These are phyloP conservation scores for Lasiurus borealis DNA, from an alignment of 2,113 vertebrate species.

Conservation along the genomic window DNA sequence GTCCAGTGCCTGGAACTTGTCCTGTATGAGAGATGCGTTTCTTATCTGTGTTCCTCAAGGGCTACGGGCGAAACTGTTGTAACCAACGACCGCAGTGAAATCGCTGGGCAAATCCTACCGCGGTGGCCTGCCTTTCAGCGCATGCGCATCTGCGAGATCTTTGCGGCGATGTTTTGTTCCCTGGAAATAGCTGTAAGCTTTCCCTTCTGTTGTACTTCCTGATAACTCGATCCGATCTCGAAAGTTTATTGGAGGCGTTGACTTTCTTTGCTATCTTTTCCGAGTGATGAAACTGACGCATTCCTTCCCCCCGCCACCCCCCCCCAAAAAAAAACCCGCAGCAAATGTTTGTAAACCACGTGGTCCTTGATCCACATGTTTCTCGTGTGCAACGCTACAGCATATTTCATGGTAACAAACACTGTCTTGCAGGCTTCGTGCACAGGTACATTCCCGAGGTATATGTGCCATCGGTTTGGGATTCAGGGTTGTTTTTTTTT, in stretches of 20 bases:
- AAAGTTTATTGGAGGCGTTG: constrained; percentile 61
- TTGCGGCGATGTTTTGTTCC: constrained; percentile 65
- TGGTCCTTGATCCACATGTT: constrained; percentile 68
- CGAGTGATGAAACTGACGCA: constrained; percentile 63
- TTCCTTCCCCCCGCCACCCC: not conserved
- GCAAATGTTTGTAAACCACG: constrained; percentile 72
- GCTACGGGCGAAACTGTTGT: constrained; percentile 79
- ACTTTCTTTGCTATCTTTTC: constrained; percentile 68
- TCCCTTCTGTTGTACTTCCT: constrained; percentile 66
- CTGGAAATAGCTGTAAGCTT: constrained; percentile 61
- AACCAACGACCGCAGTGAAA: constrained; percentile 69
- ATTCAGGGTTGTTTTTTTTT: not conserved
- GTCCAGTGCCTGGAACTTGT: constrained; percentile 71
- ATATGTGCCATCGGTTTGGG: constrained; percentile 59
- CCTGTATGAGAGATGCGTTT: constrained; percentile 68
- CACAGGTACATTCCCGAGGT: constrained; percentile 61
- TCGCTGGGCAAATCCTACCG: constrained; percentile 54
- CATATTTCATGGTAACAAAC: constrained; percentile 66
- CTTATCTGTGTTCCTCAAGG: constrained; percentile 75
- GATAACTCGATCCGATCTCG: constrained; percentile 56
- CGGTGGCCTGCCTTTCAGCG: constrained; percentile 56
- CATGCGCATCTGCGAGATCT: constrained; percentile 62
- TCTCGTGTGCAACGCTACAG: constrained; percentile 64
- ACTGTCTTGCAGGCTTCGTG: constrained; percentile 56
- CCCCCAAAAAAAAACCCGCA: constrained; percentile 58